Evolutionary conservation across 2,113 vertebrate genomes (phyloP).

Genomic region (Amblyopsis rosae): DNA sequence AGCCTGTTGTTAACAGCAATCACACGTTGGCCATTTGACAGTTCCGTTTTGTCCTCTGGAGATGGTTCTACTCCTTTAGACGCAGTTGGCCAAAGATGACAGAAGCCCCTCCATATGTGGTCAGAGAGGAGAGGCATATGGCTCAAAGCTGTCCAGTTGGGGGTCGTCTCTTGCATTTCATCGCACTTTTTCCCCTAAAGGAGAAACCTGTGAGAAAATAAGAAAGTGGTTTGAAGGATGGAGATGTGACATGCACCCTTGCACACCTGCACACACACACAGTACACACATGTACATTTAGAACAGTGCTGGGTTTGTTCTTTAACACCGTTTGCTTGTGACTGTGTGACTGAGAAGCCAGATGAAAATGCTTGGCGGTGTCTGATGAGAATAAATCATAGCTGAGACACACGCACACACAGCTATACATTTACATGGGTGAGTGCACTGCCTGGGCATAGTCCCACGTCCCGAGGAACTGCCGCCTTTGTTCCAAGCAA

Average conservation of each 20-base stretch:
- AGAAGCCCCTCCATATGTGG: constrained; percentile 25
- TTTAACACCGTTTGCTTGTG: not conserved
- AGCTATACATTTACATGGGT: constrained; percentile 7
- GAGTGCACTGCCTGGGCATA: constrained; percentile 36
- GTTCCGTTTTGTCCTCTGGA: constrained; percentile 36
- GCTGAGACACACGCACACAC: not conserved
- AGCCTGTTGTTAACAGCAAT: constrained; percentile 47
- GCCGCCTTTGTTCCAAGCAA: constrained; percentile 19
- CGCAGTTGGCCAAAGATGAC: constrained; percentile 60
- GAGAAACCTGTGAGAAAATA: constrained; percentile 26
- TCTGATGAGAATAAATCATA: constrained; percentile 36
- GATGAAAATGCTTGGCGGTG: constrained; percentile 18
- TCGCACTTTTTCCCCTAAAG: constrained; percentile 41
- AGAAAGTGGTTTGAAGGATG: constrained; percentile 12
- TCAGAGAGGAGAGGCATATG: constrained; percentile 13
- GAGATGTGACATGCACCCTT: not conserved
- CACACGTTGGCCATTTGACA: constrained; percentile 40
- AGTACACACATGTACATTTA: constrained; percentile 6
- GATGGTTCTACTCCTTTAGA: constrained; percentile 35
- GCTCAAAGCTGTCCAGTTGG: constrained; percentile 16
- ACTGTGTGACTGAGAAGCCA: constrained; percentile 3
- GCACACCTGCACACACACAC: not conserved
- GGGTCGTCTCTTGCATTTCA: constrained; percentile 32
- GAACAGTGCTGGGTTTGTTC: constrained; percentile 31
- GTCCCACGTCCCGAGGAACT: not conserved